These are phyloP conservation scores for Patella pellucida DNA, from an alignment of 2,888 invertebrate species.

Conservation along the genomic window DNA sequence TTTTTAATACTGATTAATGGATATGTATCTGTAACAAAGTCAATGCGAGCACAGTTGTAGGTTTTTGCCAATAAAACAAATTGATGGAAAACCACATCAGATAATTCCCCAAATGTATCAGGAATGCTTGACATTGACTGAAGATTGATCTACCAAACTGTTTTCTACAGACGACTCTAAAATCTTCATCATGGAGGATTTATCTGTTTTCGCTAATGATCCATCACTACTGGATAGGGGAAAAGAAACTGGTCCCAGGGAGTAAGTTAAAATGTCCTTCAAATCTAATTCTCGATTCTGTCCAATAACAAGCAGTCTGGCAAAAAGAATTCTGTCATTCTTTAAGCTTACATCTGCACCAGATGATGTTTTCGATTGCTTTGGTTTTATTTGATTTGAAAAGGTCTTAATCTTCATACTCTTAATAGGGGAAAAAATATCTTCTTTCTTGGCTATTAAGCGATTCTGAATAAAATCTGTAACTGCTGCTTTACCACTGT, in stretches of 20 bases:
- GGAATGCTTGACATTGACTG: neutral
- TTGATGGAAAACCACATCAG: neutral
- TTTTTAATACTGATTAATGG: neutral
- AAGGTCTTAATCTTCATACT: constrained; percentile 13
- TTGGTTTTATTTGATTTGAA: neutral
- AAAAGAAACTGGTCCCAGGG: neutral
- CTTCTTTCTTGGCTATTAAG: neutral
- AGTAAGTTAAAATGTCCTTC: neutral
- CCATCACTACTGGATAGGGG: neutral
- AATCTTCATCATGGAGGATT: neutral
- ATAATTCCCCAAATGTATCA: neutral
- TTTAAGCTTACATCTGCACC: no score
- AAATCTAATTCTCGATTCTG: neutral
- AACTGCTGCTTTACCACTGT: neutral
- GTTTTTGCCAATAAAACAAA: neutral
- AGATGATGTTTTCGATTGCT: neutral
- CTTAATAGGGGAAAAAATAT: constrained; percentile 2
- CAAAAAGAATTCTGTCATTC: neutral
- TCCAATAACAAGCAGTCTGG: neutral
- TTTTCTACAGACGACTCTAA: neutral
- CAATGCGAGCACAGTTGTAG: neutral
- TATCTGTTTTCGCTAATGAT: neutral
- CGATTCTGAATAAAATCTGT: neutral
- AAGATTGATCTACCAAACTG: neutral
- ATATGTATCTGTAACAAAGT: neutral